Percentiles rank a stretch among this genome's conserved stretches.
Evolutionary conservation across 2,888 invertebrate species (phyloP).

Genomic region (Himalopsyche anomala): DNA sequence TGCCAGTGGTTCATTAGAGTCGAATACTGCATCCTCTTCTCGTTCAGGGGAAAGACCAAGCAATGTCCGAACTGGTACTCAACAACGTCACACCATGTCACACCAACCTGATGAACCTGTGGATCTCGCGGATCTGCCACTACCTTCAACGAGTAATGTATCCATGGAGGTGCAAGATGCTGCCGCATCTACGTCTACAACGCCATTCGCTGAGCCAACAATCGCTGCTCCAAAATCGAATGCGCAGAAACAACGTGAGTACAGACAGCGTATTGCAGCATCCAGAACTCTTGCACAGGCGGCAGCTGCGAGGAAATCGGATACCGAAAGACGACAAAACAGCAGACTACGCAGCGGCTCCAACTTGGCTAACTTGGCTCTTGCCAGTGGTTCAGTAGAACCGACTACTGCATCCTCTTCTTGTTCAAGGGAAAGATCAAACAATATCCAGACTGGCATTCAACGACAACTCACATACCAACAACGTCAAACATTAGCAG

Average conservation of each 20-base stretch:
- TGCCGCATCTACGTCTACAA: slow-evolving; percentile 46
- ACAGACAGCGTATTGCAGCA: too few relatives aligned
- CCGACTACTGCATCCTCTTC: slow-evolving; percentile 61
- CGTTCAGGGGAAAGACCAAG: slow-evolving; percentile 65
- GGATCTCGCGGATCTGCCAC: slow-evolving; percentile 42
- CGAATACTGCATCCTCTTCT: slow-evolving; percentile 64
- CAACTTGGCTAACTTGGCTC: slow-evolving; percentile 67
- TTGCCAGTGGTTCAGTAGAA: slow-evolving; percentile 63
- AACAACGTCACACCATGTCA: slow-evolving; percentile 61
- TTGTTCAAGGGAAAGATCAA: too few relatives aligned
- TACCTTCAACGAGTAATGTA: too few relatives aligned
- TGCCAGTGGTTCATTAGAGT: slow-evolving; percentile 62
- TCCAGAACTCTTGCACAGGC: too few relatives aligned
- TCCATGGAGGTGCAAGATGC: slow-evolving; percentile 34
- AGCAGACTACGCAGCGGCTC: too few relatives aligned
- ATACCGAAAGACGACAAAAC: too few relatives aligned
- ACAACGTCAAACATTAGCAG: too few relatives aligned
- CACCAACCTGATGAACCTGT: slow-evolving; percentile 53
- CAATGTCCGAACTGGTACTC: slow-evolving; percentile 64
- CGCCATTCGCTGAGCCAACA: slow-evolving; percentile 44
- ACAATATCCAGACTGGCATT: too few relatives aligned
- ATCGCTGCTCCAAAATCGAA: slow-evolving; percentile 61
- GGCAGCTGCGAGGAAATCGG: too few relatives aligned
- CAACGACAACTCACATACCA: too few relatives aligned
- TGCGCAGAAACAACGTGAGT: slow-evolving; percentile 39